Conservation (phyloP, 2,797 vertebrate species). For the Sphenopsis melanotis region DNA sequence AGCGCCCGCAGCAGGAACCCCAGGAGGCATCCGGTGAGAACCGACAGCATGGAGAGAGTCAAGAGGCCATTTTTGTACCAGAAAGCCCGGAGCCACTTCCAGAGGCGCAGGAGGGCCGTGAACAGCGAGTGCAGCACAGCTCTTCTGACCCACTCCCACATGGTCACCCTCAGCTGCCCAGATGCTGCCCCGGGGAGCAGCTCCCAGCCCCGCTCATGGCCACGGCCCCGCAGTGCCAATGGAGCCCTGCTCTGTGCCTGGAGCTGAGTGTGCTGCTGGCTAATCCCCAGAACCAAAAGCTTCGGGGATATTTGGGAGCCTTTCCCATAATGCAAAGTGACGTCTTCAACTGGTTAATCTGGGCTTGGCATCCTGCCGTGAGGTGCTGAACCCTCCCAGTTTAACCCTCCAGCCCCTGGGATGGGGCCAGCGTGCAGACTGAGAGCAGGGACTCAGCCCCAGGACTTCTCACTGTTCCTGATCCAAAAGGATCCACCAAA, state of each 20-base stretch:
- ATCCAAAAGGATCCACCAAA: not conserved
- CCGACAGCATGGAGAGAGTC: constrained; percentile 81
- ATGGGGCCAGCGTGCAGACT: accelerated
- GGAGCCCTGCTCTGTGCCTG: not conserved
- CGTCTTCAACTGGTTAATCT: constrained; percentile 41
- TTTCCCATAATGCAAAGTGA: constrained; percentile 53
- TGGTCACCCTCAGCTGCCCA: not conserved
- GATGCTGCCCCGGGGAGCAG: not conserved
- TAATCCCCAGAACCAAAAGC: constrained; percentile 1
- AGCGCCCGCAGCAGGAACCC: constrained; percentile 82
- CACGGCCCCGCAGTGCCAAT: accelerated
- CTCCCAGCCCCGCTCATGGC: not conserved
- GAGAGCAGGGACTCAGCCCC: not conserved
- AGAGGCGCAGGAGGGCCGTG: not conserved
- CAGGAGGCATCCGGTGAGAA: constrained; percentile 80
- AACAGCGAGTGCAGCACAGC: not conserved
- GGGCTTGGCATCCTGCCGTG: not conserved
- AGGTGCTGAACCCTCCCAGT: not conserved
- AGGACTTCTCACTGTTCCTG: not conserved
- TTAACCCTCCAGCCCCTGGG: not conserved
- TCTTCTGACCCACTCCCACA: constrained; percentile 58
- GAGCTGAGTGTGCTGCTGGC: not conserved
- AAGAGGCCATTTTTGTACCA: constrained; percentile 80
- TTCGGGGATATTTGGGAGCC: not conserved
- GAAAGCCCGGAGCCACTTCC: constrained; percentile 45